Evolutionary conservation across 2,797 vertebrate species (phyloP).

Genomic region (Eospalax fontanierii): DNA sequence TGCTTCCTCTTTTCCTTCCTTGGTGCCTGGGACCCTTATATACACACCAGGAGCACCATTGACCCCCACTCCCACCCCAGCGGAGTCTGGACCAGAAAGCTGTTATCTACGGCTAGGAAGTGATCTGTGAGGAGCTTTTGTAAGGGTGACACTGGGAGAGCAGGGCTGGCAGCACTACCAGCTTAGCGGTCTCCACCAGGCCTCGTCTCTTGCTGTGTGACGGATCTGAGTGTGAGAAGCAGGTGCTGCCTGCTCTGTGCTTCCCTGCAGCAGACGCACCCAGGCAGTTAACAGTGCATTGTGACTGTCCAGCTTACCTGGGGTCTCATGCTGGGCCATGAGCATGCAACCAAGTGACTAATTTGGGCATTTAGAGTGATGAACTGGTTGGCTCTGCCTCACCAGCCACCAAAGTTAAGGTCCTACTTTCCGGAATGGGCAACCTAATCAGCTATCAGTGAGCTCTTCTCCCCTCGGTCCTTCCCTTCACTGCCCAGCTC

Average conservation of each 20-base stretch:
- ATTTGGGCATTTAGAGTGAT: constrained; percentile 27
- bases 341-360: not conserved
- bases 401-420: not conserved
- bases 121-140: not conserved
- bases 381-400: not conserved
- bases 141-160: not conserved
- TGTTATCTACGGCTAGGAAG: not conserved
- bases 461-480: not conserved
- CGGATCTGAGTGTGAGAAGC: not conserved
- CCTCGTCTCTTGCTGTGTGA: not conserved
- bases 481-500: not conserved
- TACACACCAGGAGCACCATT: not conserved
- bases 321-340: not conserved
- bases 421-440: not conserved
- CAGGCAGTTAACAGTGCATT: not conserved
- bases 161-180: not conserved
- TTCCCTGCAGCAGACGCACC: not conserved
- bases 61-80: not conserved
- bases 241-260: not conserved
- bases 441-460: not conserved
- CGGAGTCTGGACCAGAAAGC: not conserved
- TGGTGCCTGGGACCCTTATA: not conserved
- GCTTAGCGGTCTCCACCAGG: not conserved
- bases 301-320: accelerated
- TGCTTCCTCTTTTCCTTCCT: not conserved